Evolutionary conservation across 2,888 invertebrate species (phyloP), one percentile per base, ranked within the genome.

Genomic region (Chaitophorus viminalis): DNA sequence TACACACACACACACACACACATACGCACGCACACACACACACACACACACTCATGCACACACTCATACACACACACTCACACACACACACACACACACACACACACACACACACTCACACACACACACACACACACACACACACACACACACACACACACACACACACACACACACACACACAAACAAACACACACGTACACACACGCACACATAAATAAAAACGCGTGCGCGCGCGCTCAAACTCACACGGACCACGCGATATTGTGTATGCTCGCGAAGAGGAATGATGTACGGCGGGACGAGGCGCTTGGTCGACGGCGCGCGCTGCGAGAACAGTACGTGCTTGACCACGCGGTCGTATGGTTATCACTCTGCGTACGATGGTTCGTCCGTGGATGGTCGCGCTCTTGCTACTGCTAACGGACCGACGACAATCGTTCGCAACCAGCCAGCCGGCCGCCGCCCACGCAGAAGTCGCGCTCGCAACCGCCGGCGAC

Each of bases 311-410:
- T 65, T 76, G 74, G 83, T 39, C 75, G 75, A 60, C 46, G 72
- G 68, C 31, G 82, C n/a, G 72, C 54, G 79, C 76, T 2, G 25
- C 21, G 33, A 78, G 39, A 76, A 46, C 86, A 87, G 86, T 87
- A 74, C 74, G 86, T 65, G 86, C 86, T 87, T 87, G 86, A 87
- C 86, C 86, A 87, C 86, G 86, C 79, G 86, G 86, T 87, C 86
- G 79, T 81, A 81, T 65, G 79, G 86, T 87, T 60, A 87, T 79
- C 39, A 72, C 31, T 74, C 25, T 21, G 84, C 79, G 86, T 60
- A 87, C 86, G 79, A 87, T 87, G 86, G 79, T 87, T 79, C 78
- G 86, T 74, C 74, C 72, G 86, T 87, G 86, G 68, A 74, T 79
- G 79, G 79, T 87, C 79, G 79, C 86, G 74, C 39, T 87, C 60